Conservation (phyloP, 2,113 vertebrate species). For the Okapia johnstoni region DNA sequence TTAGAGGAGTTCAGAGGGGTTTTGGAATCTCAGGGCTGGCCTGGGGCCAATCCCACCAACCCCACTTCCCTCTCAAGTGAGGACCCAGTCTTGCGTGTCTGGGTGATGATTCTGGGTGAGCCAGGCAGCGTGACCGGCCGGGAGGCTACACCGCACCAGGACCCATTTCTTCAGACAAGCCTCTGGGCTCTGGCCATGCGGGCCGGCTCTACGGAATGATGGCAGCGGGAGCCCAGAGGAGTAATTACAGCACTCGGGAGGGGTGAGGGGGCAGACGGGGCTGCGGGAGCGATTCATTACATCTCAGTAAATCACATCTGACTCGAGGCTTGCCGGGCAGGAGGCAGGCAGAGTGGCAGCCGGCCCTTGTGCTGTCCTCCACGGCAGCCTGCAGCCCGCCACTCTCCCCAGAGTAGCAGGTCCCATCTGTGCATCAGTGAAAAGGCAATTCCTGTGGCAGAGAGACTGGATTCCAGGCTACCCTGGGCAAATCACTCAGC, state of each 20-base stretch:
- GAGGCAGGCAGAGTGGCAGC: background rate
- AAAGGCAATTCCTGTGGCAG: background rate
- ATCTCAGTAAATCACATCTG: background rate
- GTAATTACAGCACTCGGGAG: background rate
- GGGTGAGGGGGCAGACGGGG: background rate
- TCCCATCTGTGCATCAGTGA: rapidly evolving
- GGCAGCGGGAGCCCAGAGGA: background rate
- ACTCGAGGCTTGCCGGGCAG: background rate
- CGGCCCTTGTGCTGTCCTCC: background rate
- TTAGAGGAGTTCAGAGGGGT: rapidly evolving
- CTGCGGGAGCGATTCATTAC: background rate
- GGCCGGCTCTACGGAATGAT: background rate
- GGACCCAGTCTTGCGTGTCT: rapidly evolving
- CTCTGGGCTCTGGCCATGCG: background rate
- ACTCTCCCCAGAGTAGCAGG: rapidly evolving
- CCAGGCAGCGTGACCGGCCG: rapidly evolving
- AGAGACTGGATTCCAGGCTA: background rate
- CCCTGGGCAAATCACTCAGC: background rate
- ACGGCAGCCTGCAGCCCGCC: background rate
- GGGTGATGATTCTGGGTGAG: background rate
- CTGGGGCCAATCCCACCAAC: background rate
- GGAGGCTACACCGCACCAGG: rapidly evolving
- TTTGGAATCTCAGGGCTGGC: background rate
- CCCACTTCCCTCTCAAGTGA: rapidly evolving
- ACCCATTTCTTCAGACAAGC: constrained; percentile 44